Evolutionary conservation across 2,888 invertebrate species (phyloP), one percentile per base, ranked within the genome.

Genomic region (Andrena flavipes): DNA sequence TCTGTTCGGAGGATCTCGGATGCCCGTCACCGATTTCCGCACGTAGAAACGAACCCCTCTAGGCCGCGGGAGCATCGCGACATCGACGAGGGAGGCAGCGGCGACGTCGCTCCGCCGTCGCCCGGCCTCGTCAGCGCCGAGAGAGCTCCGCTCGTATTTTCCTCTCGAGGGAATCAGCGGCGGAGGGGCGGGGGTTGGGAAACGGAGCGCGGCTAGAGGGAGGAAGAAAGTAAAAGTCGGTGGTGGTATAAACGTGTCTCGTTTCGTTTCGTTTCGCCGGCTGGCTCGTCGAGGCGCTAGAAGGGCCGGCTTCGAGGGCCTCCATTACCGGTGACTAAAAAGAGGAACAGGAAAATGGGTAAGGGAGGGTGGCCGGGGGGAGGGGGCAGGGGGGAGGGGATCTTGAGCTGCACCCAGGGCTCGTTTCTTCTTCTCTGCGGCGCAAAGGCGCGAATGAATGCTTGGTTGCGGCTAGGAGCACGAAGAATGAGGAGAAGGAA

Each of bases 281-380:
- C 75, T 64, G 79, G 79, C 79, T 79, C 85, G 84, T 84, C 83
- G 84, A 86, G 87, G 88, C 85, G 84, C 86, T 80, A 89, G 84
- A 81, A 89, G 87, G 90, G 86, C 89, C 86, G 84, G 76, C 89
- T 92, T 90, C 91, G 90, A 92, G 92, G 88, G 91, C 89, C 91
- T 92, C 91, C 91, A 91, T 92, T 93, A 92, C 90, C 88, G 89
- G 84, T 87, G 88, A 88, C 89, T 91, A 89, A 88, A 90, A 90
- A 89, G 88, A 90, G 79, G 67, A 80, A 73, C 80, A 85, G 78
- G 59, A 73, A 70, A 56, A 79, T 79, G 51, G 71, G 64, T 33
- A 49, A 62, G 49, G 30, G 30, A 26, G 26, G 1, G 29, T 20
- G 33, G n/a, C n/a, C n/a, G 35, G 59, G 26, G 64, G 49, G 35